Evolutionary conservation across 53 echinoderm and acorn worm genomes (phyloP).

Genomic region (Antedon mediterranea): DNA sequence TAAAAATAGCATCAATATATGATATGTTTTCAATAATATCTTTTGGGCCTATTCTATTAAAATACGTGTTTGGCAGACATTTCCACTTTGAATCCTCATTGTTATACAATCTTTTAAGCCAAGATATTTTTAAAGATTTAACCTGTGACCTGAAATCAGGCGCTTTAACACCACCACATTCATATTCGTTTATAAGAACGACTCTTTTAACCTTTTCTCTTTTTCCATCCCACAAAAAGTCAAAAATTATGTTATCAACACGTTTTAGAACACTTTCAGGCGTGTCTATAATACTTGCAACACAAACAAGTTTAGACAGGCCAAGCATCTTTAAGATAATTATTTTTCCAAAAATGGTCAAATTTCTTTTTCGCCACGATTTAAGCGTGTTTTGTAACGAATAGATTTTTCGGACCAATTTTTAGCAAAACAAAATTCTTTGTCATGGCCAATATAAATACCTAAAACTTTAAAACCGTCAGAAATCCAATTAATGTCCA

Average conservation of each 20-base stretch:
- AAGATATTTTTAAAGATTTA: not conserved
- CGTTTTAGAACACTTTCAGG: not conserved
- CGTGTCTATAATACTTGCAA: not conserved
- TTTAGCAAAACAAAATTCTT: too few species aligned
- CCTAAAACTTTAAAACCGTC: too few species aligned
- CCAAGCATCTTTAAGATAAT: too few species aligned
- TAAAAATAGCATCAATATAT: too few species aligned
- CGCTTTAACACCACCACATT: not conserved
- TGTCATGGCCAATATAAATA: too few species aligned
- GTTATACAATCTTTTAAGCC: not conserved
- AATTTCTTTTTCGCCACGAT: too few species aligned
- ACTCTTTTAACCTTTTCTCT: not conserved
- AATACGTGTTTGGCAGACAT: not conserved
- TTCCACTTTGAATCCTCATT: not conserved
- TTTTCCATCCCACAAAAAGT: not conserved
- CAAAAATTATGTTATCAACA: not conserved
- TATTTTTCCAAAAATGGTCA: too few species aligned
- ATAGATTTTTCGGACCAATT: too few species aligned
- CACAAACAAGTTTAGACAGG: not conserved
- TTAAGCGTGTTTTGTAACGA: too few species aligned
- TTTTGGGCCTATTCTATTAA: too few species aligned
- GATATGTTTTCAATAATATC: too few species aligned
- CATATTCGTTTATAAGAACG: not conserved
- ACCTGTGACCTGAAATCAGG: not conserved
- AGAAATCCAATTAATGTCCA: too few species aligned